Conservation (phyloP, 1,140 invertebrate species). For the Elymnias hypermnestra region DNA sequence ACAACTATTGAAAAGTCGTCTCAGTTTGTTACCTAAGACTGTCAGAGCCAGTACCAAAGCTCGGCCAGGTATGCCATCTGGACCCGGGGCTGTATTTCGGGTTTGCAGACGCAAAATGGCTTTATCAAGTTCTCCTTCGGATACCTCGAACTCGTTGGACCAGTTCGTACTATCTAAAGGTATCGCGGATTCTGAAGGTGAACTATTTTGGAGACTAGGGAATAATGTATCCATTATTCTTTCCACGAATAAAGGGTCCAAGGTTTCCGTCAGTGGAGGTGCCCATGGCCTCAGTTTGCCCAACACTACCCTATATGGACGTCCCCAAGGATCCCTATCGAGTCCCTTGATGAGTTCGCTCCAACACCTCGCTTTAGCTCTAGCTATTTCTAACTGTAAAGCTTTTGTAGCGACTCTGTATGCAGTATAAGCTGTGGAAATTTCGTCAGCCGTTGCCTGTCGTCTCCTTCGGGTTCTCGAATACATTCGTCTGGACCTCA, state of each 20-base stretch:
- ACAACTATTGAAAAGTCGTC: constrained; percentile 10
- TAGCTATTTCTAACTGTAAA: too few relatives aligned
- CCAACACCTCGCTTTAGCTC: constrained; percentile 5
- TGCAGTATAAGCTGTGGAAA: too few relatives aligned
- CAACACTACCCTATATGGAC: constrained; percentile 28
- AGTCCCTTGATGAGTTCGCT: constrained; percentile 24
- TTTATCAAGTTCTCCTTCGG: constrained; percentile 1
- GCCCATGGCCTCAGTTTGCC: constrained; percentile 16
- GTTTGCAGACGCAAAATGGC: constrained; percentile 1
- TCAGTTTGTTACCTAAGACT: neutral
- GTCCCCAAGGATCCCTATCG: constrained; percentile 37
- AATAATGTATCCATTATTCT: constrained; percentile 25
- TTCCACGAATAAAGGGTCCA: constrained; percentile 4
- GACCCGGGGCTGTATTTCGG: constrained; percentile 12
- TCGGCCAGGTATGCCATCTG: constrained; percentile 15
- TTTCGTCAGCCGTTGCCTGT: too few relatives aligned
- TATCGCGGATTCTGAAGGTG: too few relatives aligned
- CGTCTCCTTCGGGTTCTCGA: too few relatives aligned
- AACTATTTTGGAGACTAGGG: constrained; percentile 9
- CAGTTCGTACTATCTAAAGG: neutral
- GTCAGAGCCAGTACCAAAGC: constrained; percentile 3
- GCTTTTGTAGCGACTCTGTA: too few relatives aligned
- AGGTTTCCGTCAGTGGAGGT: constrained; percentile 21
- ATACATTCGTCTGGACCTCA: too few relatives aligned
- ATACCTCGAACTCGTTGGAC: neutral